Evolutionary conservation across 2,113 vertebrate genomes (phyloP), one percentile per base, ranked within the genome.

Genomic region (Papio anubis): DNA sequence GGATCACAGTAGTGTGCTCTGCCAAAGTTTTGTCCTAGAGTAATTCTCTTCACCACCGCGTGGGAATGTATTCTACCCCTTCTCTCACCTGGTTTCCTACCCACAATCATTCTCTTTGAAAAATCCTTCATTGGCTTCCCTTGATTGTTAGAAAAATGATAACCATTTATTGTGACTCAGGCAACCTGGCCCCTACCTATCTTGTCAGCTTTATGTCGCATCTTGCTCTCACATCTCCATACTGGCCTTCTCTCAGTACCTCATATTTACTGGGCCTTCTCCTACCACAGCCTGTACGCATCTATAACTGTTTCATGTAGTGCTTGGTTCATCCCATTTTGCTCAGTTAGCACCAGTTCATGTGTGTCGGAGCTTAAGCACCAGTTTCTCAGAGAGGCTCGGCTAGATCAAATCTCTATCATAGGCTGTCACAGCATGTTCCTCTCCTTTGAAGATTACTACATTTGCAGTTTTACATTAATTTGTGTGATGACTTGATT

Each of bases 381-480:
- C 79, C 78, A 80, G 52, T 88, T 90, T 84, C 38, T 90, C 43
- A 82, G 57, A 52, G 17, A 59, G 48, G 16, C 68, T 72, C 17
- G 21, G 75, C 17, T 61, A 66, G 23, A 73, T 82, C 57, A 79
- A 2, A 80, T 79, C 50, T 85, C n/a, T 61, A 8, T 92, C 50
- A 57, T 0, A 57, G n/a, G 10, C 52, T 68, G 4, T 70, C 30
- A 25, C 59, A 50, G 25, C 50, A 73, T 68, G 8, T 52, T 88
- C 23, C 17, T 79, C 64, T 91, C 66, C 55, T 87, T 81, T 81
- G 38, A 57, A 75, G 64, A 57, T 8, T 17, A 25, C 73, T 66
- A 55, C 16, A n/a, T 89, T 86, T 82, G 27, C 57, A 72, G n/a
- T 72, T 96, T 90, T 66, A 89, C 10, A 73, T 94, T 84, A 66